Base-by-base conservation (phyloP, 2,113 vertebrate species). In the Heterotis niloticus region DNA sequence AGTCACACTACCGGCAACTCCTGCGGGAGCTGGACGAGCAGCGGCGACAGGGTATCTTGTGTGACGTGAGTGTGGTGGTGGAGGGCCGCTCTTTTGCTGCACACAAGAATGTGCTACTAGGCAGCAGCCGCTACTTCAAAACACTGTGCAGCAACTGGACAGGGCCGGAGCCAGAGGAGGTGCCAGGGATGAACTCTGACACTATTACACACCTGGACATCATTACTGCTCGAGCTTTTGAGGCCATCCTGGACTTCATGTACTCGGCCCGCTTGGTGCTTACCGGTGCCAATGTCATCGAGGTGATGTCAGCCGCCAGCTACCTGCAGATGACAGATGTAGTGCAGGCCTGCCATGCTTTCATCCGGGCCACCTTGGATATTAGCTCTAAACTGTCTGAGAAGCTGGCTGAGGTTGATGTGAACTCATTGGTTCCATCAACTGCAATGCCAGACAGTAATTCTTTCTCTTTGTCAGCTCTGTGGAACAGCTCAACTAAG, bases 301-400 rank as follows among this genome's bases (percentile, higher is more conserved):
- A 99, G 87, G 97, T 99, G 80, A 99, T 99, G 98, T 99, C 98
- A 0, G 98, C 98, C 0, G 98, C 98, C 76, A 99, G 98, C 91
- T 99, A 98, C 82, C 92, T 99, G 84, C 98, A 99, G 87, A 99
- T 99, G 98, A 99, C 98, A 0, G 98, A 99, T 84, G 98, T 99
- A 0, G 98, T 99, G 17, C 96, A 98, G 83, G 98, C 97, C 0
- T 99, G 98, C 80, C 96, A 98, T 80, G 94, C 93, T 79, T 99
- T 99, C 88, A 99, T 99, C 88, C 98, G 97, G 82, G 97, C 98
- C 0, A 96, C 97, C 0, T 92, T 99, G 13, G 97, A 99, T 92
- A 99, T 99, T 80, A 98, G 96, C 90, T 94, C 96, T 0, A 96
- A 98, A 51, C 93, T 96, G 81, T 92, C 95, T 0, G 97, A 98